Evolutionary conservation across 1,140 invertebrate genomes (phyloP).

Genomic region (Drosophila lini): DNA sequence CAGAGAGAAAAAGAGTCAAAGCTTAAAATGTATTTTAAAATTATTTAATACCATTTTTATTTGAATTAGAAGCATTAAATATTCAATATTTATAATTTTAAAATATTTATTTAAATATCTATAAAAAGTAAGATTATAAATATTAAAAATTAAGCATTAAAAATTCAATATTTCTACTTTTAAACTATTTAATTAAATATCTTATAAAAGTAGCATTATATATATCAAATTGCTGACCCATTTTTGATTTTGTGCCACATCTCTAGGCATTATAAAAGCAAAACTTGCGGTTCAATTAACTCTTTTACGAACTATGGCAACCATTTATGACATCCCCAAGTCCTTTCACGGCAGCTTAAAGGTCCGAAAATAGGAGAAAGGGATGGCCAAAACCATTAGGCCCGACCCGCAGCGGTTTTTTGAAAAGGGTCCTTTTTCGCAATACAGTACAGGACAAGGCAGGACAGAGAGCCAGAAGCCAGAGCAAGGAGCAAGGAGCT

Average conservation of each 20-base stretch:
- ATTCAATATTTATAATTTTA: no score
- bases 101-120: no score
- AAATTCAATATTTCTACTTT: rapidly evolving
- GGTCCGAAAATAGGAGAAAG: slow-evolving; percentile 11
- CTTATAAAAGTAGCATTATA: neutral
- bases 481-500: neutral
- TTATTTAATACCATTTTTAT: no score
- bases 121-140: no score
- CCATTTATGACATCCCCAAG: slow-evolving; percentile 41
- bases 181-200: neutral
- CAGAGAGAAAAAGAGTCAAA: neutral
- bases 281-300: slow-evolving; percentile 67
- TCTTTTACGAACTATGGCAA: slow-evolving; percentile 48
- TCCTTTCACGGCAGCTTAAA: slow-evolving; percentile 57
- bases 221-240: neutral
- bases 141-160: no score
- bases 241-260: neutral
- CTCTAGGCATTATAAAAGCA: slow-evolving; percentile 21
- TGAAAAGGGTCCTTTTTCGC: slow-evolving; percentile 40
- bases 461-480: neutral
- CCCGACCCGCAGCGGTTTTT: slow-evolving; percentile 25
- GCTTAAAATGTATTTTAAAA: no score
- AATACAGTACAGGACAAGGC: neutral
- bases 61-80: no score
- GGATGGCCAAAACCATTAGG: slow-evolving; percentile 32